Evolutionary conservation across 2,797 vertebrate species (phyloP).

Genomic region (Channa striata): DNA sequence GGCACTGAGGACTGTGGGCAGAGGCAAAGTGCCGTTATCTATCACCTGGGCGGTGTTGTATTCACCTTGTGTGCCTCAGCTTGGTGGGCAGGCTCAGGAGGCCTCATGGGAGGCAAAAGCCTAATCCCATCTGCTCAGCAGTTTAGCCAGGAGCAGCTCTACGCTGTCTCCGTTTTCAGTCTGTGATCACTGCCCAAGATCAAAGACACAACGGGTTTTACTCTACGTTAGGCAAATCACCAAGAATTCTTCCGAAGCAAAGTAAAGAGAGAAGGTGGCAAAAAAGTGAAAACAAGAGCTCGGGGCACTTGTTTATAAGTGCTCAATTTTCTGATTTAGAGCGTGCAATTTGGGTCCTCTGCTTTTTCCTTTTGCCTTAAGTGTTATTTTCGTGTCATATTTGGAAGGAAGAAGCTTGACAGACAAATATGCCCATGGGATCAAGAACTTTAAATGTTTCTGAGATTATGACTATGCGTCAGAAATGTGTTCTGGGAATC

Average conservation of each 20-base stretch:
- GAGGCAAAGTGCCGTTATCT: conserved; percentile 31
- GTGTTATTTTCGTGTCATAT: not conserved
- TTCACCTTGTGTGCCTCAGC: conserved; percentile 38
- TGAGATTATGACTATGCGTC: not conserved
- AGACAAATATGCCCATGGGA: not conserved
- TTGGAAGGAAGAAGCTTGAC: not conserved
- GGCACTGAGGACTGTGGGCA: conserved; percentile 17
- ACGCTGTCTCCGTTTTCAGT: conserved; percentile 45
- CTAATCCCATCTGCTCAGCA: conserved; percentile 75
- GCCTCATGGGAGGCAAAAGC: conserved; percentile 53
- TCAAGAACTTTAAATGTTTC: not conserved
- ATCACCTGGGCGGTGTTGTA: conserved; percentile 16
- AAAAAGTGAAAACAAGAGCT: not conserved
- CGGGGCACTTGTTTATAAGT: not conserved
- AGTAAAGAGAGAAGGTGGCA: not conserved
- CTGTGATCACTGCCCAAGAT: conserved; percentile 61
- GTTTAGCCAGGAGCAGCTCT: conserved; percentile 66
- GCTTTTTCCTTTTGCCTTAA: conserved; percentile 3
- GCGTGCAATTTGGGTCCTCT: not conserved
- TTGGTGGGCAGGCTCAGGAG: conserved; percentile 41
- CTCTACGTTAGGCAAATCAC: conserved; percentile 19
- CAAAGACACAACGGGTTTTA: conserved; percentile 57
- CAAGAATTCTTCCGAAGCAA: conserved; percentile 8
- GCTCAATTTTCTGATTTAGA: conserved; percentile 1
- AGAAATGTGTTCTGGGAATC: not conserved